A percentile compares a stretch with the other conserved stretches of the same genome.
Evolutionary conservation across 2,888 invertebrate genomes (phyloP).

Genomic region (Andrena marginata): DNA sequence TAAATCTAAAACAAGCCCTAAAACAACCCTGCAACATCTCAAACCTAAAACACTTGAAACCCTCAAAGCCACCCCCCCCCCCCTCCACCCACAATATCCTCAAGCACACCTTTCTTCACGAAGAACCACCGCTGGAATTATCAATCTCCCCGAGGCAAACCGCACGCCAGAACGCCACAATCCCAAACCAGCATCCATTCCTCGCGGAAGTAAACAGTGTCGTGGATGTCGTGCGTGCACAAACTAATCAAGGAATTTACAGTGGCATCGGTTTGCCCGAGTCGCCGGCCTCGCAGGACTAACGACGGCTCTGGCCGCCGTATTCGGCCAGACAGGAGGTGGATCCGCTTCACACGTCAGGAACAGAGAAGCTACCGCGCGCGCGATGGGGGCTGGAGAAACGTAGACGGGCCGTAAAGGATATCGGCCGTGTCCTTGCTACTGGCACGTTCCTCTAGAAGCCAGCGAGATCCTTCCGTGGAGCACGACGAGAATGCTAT

Average conservation of each 20-base stretch:
- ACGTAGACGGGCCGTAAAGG: slow-evolving; percentile 63
- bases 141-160: neutral
- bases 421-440: slow-evolving; percentile 66
- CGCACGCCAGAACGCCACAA: slow-evolving; percentile 5
- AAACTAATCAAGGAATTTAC: slow-evolving; percentile 58
- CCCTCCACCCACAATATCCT: too few species aligned
- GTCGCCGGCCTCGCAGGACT: slow-evolving; percentile 13
- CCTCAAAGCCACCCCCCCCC: too few species aligned
- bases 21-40: too few species aligned
- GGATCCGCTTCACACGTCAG: slow-evolving; percentile 64
- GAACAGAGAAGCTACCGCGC: slow-evolving; percentile 54
- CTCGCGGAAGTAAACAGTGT: slow-evolving; percentile 14
- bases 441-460: slow-evolving; percentile 60
- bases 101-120: too few species aligned
- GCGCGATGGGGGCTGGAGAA: slow-evolving; percentile 26
- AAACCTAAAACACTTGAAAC: too few species aligned
- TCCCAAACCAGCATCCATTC: neutral
- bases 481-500: slow-evolving; percentile 59
- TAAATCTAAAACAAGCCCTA: too few species aligned
- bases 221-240: slow-evolving; percentile 30
- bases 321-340: slow-evolving; percentile 40
- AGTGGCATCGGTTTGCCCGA: slow-evolving; percentile 20
- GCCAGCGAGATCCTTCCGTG: slow-evolving; percentile 37
- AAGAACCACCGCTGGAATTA: neutral
- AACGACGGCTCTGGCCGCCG: slow-evolving; percentile 27